Evolutionary conservation across 2,113 vertebrate genomes (phyloP).

Genomic region (Coturnix japonica): DNA sequence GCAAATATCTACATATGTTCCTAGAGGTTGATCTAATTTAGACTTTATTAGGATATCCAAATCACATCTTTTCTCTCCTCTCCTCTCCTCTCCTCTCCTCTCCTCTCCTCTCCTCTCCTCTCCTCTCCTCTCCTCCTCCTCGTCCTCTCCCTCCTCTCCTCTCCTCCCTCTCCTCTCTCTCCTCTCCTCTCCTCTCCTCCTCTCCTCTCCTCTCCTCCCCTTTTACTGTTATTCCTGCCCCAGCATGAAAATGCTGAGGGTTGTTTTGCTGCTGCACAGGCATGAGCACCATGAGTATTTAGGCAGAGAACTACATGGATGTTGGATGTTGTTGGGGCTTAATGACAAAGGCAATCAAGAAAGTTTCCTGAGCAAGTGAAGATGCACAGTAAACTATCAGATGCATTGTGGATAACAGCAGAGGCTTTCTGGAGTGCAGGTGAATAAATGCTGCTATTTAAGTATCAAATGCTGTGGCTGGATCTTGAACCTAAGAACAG

Average conservation of each 20-base stretch:
- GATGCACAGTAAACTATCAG: not conserved
- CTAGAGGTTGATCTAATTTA: not conserved
- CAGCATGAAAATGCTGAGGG: not conserved
- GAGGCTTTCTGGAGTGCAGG: not conserved
- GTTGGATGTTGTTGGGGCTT: not conserved
- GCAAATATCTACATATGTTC: not conserved
- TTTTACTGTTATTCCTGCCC: not conserved
- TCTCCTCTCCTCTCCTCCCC: fast-evolving
- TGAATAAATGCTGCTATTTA: not conserved
- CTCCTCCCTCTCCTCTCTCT: too few relatives aligned
- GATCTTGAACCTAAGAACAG: not conserved
- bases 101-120: too few relatives aligned
- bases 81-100: too few relatives aligned
- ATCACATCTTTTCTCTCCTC: not conserved
- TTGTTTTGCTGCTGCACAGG: not conserved
- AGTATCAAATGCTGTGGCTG: not conserved
- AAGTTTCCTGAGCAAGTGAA: not conserved
- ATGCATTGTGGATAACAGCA: not conserved
- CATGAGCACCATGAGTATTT: not conserved
- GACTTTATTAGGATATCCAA: not conserved
- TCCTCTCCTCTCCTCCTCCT: fast-evolving
- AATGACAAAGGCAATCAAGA: not conserved
- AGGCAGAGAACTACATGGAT: not conserved
- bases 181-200: fast-evolving
- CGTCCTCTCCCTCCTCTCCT: too few relatives aligned